A percentile compares a stretch with the other conserved stretches of the same genome.
Conservation (phyloP, 2,797 vertebrate genomes). For the Syndactyla subalaris region DNA sequence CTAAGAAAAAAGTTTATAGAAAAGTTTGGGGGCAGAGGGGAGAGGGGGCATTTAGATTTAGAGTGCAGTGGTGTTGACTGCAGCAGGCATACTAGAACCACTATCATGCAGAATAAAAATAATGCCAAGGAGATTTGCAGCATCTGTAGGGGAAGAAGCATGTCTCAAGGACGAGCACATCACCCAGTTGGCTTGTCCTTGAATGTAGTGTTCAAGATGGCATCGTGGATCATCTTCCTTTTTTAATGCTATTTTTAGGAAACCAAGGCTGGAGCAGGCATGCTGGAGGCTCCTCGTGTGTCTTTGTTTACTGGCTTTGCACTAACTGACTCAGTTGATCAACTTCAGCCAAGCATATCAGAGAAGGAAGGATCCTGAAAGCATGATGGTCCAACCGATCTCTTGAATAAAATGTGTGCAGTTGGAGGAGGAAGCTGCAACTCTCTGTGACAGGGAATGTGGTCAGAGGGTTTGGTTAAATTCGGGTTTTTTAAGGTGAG, state of each 20-base stretch:
- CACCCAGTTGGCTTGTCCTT: background rate
- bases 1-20: background rate
- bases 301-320: background rate
- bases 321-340: background rate
- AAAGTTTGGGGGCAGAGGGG: background rate
- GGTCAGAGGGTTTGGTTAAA: background rate
- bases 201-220: background rate
- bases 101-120: background rate
- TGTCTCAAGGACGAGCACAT: background rate
- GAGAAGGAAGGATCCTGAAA: background rate
- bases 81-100: background rate
- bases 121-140: background rate
- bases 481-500: accelerated
- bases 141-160: background rate
- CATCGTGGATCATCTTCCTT: background rate
- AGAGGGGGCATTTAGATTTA: background rate
- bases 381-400: background rate
- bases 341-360: background rate
- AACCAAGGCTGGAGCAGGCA: background rate
- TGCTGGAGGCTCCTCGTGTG: accelerated
- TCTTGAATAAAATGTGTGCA: background rate
- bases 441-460: background rate
- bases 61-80: background rate
- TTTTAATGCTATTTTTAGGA: background rate
- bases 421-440: background rate